Base-by-base conservation (phyloP, 2,113 vertebrate genomes). In the Anolis carolinensis region DNA sequence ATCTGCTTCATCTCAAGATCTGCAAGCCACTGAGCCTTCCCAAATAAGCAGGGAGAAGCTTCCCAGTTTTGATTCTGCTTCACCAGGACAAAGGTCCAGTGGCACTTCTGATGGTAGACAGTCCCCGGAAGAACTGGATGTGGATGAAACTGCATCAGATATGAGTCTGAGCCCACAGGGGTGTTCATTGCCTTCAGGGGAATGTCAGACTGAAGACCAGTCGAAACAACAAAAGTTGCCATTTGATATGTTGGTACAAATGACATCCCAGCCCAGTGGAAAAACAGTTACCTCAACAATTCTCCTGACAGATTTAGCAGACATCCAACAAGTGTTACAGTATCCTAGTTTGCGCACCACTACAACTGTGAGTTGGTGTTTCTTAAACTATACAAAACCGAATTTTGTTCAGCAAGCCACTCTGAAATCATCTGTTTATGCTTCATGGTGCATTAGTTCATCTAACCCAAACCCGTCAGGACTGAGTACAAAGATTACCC, bases 361-460 rank as follows among this genome's bases (percentile, higher is more conserved):
- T 7, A 99, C 98, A 88, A 97, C 97, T 89, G 98, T 99, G 90
- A 99, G 98, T 96, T 99, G 99, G 99, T 99, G 99, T 96, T 99
- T 99, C 95, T 96, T 99, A 90, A 99, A 98, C 96, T 98, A 99
- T 94, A 98, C 98, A 14, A 98, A 99, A 95, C 98, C 99, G 86
- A 99, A 95, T 96, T 97, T 96, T 59, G 84, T 95, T 89, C 96
- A 97, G 82, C 97, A 96, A 85, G 95, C 96, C 55, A 96, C 96
- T 62, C 92, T 96, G 83, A 96, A 96, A 67, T 96, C 96, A 91
- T 99, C 99, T 0, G 97, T 99, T 93, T 99, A 99, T 97, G 97
- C 96, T 89, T 98, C 98, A 4, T 99, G 99, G 99, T 97, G 97
- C 88, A 96, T 99, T 85, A 99, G 98, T 96, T 97, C 98, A 0